phyloP scores from a whole-genome alignment of 2,797 vertebrate genomes.

The Pterois miles region DNA sequence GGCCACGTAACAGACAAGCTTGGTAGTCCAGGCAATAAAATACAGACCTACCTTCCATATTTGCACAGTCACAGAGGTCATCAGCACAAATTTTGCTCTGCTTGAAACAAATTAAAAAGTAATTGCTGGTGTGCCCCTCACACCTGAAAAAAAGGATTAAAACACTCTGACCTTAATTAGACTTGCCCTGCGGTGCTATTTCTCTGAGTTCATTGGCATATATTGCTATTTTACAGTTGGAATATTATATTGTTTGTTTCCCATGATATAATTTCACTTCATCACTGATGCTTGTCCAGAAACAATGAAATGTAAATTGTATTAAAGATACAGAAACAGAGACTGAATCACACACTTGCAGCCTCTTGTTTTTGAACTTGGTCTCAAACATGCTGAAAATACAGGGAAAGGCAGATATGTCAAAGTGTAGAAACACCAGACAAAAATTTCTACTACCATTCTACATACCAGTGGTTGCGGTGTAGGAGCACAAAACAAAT shows the following conservation, averaged over 20 bases:
- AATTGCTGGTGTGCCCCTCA: not conserved
- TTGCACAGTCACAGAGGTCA: slow-evolving; percentile 36
- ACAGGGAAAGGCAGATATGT: not conserved
- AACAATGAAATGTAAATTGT: not conserved
- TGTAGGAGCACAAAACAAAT: not conserved
- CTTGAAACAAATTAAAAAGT: slow-evolving; percentile 46
- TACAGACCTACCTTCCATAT: not conserved
- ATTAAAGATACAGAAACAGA: not conserved
- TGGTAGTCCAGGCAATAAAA: slow-evolving; percentile 18
- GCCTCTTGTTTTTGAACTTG: not conserved
- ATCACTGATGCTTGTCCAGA: not conserved
- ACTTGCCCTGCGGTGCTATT: slow-evolving; percentile 20
- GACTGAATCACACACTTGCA: not conserved
- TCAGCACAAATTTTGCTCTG: slow-evolving; percentile 22
- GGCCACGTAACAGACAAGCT: slow-evolving; percentile 27
- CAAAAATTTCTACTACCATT: not conserved
- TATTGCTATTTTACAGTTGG: slow-evolving; percentile 11
- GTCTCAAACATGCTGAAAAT: not conserved
- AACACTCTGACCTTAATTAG: slow-evolving; percentile 43
- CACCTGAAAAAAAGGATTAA: slow-evolving; percentile 18
- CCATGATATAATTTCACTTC: not conserved
- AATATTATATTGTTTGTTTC: slow-evolving; percentile 4
- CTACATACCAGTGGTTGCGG: not conserved
- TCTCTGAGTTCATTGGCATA: slow-evolving; percentile 6
- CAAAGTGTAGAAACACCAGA: not conserved